phyloP scores from a whole-genome alignment of 2,888 invertebrate genomes.

The Tetragnatha montana region DNA sequence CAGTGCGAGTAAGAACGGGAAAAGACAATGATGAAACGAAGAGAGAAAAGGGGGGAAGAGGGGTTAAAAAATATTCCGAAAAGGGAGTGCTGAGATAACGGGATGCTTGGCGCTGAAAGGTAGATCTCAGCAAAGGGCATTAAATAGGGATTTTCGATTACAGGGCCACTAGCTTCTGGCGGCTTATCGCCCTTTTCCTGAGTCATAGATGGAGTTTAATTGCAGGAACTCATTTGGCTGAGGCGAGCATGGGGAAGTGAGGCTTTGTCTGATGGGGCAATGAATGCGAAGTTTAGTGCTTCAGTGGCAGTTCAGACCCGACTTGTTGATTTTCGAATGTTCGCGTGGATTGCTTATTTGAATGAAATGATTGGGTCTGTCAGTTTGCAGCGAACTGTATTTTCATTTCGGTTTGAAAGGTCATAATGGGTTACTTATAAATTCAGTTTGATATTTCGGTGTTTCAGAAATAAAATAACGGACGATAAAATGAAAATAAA shows the following conservation, averaged over 20 bases:
- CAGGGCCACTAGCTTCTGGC: constrained; percentile 60
- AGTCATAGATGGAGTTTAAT: neutral
- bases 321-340: no score
- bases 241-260: neutral
- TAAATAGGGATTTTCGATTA: constrained; percentile 67
- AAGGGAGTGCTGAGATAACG: constrained; percentile 54
- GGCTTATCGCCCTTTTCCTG: constrained; percentile 49
- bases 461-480: no score
- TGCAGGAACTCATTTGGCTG: no score
- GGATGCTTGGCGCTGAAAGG: constrained; percentile 47
- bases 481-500: no score
- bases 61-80: constrained; percentile 57
- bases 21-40: constrained; percentile 64
- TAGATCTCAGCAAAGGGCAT: constrained; percentile 56
- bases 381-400: no score
- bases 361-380: no score
- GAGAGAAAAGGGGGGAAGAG: constrained; percentile 54
- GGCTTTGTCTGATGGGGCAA: neutral
- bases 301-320: neutral
- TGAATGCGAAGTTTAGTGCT: neutral
- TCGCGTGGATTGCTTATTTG: no score
- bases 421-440: no score
- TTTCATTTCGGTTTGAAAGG: no score
- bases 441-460: no score
- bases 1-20: constrained; percentile 63